These are phyloP conservation scores for Cephus nigrinus DNA, from an alignment of 2,888 invertebrate genomes.

Conservation along the genomic window DNA sequence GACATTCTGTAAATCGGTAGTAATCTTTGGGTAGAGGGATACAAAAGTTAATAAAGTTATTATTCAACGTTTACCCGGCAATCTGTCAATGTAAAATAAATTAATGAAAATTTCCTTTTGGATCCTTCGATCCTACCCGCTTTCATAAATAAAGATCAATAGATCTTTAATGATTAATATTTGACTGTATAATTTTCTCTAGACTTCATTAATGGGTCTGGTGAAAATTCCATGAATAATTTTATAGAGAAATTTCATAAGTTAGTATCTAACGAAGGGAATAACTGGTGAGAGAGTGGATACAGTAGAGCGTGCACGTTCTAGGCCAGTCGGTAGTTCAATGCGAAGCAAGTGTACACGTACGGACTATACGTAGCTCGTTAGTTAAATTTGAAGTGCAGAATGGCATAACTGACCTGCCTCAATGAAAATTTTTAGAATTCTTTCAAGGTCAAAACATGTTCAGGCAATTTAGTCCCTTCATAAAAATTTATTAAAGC, in stretches of 20 bases:
- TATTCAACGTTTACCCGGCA: constrained; percentile 4
- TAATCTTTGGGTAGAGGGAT: constrained; percentile 31
- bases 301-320: not conserved
- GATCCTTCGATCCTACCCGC: not conserved
- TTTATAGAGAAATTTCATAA: not conserved
- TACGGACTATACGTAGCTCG: not conserved
- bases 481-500: not conserved
- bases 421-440: not conserved
- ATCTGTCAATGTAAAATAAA: constrained; percentile 31
- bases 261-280: not conserved
- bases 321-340: not conserved
- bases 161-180: not conserved
- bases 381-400: not conserved
- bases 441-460: not conserved
- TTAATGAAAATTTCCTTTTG: constrained; percentile 30
- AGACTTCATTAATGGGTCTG: not conserved
- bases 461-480: not conserved
- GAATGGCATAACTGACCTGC: not conserved
- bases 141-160: not conserved
- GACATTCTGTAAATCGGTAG: constrained; percentile 34
- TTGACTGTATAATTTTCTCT: not conserved
- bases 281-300: not conserved
- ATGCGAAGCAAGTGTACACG: not conserved
- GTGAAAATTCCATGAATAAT: not conserved
- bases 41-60: constrained; percentile 23